Conservation (phyloP, 2,113 vertebrate species). For the Brachypodius melanocephalos region DNA sequence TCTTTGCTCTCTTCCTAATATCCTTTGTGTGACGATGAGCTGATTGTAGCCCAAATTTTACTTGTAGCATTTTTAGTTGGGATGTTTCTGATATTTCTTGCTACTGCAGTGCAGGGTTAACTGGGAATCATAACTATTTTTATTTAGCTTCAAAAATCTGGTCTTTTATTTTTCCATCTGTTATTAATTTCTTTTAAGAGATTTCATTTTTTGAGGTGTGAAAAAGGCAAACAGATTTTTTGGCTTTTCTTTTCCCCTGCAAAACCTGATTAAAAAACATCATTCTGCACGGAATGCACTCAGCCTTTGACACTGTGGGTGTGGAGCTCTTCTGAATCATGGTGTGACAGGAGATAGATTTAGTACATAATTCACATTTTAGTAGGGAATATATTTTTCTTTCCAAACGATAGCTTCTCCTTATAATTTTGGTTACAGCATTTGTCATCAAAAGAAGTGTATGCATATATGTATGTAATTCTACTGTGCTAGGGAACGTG, state of each 20-base stretch:
- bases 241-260: neutral
- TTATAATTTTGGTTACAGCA: neutral
- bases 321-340: neutral
- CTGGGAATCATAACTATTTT: neutral
- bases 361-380: neutral
- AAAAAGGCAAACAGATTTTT: neutral
- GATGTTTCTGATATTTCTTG: neutral
- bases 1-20: neutral
- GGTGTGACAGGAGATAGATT: neutral
- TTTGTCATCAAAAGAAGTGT: neutral
- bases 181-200: neutral
- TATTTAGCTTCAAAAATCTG: neutral
- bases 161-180: slow-evolving; percentile 5
- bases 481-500: neutral
- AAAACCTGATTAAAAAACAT: neutral
- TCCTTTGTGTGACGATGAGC: neutral
- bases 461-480: neutral
- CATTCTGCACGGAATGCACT: neutral
- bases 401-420: neutral
- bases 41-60: neutral
- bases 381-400: neutral
- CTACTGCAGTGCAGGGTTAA: neutral
- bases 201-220: neutral
- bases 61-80: neutral
- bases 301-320: neutral